Base-by-base conservation (phyloP, 2,888 invertebrate genomes). In the Disparrhopalites patrizii region DNA sequence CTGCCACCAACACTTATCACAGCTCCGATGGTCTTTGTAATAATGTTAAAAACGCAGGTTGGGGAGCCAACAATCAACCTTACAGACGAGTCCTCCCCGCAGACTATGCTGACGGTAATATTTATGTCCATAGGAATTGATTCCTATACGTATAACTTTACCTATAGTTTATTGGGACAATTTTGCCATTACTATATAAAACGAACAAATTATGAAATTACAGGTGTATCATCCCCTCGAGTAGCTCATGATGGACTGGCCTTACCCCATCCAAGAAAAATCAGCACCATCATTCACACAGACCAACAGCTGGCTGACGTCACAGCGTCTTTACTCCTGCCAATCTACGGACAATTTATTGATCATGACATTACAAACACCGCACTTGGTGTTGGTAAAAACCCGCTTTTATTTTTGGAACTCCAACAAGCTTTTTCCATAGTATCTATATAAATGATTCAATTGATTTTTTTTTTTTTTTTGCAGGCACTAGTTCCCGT, bases 1-100 rank as follows among this genome's bases (percentile, higher is more conserved):
- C 56, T 13, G 33, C 31, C 20, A 38, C 3, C 1, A 56, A 47
- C 65, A 77, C 77, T 73, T 92, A 87, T 78, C 81, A 92, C 18
- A 82, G 82, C 0, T 81, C 84, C 36, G 86, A 80, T 5, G 84
- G 84, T 1, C 80, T 81, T 67, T 83, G 83, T 75, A 83, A 83
- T 76, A 83, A 83, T 73, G 81, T 80, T 1, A 78, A 82, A 65
- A 81, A 81, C 75, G 82, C 83, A 1, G 78, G 79, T 18, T 82
- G 83, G 81, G 83, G 83, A 1, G 79, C 80, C 2, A 80, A 82
- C 10, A 79, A 82, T 33, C 82, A 78, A n/a, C 76, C 80, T 54
- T 80, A 79, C 70, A 70, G 79, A n/a, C 76, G 81, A 4, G 80
- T 79, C 73, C 74, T 83, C 8, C 79, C 81, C 1, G 79, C 84